Conservation (phyloP, 2,797 vertebrate genomes). For the Oryzias sinensis region DNA sequence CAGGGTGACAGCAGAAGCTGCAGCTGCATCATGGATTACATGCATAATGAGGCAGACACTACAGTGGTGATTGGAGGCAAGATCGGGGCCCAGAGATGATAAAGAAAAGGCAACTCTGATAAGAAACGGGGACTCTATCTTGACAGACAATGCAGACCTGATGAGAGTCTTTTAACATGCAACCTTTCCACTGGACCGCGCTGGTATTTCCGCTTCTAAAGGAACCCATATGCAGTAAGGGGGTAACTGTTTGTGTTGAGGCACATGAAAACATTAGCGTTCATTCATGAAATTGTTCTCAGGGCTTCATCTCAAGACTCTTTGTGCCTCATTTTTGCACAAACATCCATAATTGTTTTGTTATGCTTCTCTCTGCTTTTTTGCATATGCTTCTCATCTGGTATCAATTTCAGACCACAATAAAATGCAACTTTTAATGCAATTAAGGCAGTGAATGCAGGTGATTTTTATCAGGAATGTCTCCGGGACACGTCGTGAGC, state of each 20-base stretch:
- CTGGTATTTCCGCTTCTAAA: constrained; percentile 23
- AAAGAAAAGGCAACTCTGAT: constrained; percentile 44
- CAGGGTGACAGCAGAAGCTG: constrained; percentile 72
- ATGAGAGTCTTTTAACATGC: constrained; percentile 14
- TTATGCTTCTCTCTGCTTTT: constrained; percentile 17
- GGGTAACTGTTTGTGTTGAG: constrained; percentile 13
- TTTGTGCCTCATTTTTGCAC: constrained; percentile 12
- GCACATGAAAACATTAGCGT: constrained; percentile 14
- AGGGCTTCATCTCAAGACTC: constrained; percentile 17
- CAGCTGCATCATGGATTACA: constrained; percentile 74
- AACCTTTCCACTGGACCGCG: constrained; percentile 20
- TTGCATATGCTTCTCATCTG: constrained; percentile 42
- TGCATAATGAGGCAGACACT: constrained; percentile 77
- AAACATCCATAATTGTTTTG: constrained; percentile 6
- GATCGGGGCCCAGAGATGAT: constrained; percentile 47
- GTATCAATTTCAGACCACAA: constrained; percentile 23
- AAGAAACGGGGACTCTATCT: constrained; percentile 36
- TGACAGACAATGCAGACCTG: constrained; percentile 12
- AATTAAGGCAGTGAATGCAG: constrained; percentile 31
- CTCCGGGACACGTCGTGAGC: constrained; percentile 47
- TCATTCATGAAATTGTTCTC: constrained; percentile 23
- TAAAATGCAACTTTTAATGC: constrained; percentile 36
- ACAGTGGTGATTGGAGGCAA: constrained; percentile 63
- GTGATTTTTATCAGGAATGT: constrained; percentile 52
- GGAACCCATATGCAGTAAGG: constrained; percentile 19